Evolutionary conservation across 92 coral and sea anemone genomes (phyloP), one percentile per base, ranked within the genome.

Genomic region (Phymanthus crucifer): DNA sequence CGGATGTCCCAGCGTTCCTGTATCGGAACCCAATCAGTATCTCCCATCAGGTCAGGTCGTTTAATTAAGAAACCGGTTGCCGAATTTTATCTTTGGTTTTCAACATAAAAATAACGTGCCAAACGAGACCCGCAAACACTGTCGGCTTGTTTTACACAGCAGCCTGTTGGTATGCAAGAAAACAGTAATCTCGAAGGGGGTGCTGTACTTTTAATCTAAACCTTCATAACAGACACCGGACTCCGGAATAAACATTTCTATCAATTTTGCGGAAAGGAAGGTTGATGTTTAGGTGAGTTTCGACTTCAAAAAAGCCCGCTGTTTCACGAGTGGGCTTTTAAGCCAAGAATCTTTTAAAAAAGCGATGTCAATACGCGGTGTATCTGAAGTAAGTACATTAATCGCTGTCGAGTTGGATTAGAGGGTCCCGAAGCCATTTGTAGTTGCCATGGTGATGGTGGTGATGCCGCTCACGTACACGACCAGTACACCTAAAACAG

Each of bases 101-200:
- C 35, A 61, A 29, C 29, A 29, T 27, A 14, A 29, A 61, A 61
- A 61, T 27, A 6, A 24, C 12, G 32, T 27, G 10, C 35, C 34
- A 61, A 61, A 29, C 68, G 29, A 61, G 68, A 61, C 68, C 68
- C 33, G 3, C 9, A 23, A 34, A 61, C 11, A 61, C 10, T 29
- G 68, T 12, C 68, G 68, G 68, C 29, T 19, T 61, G 16, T 61
- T 61, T 61, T 34, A 61, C 14, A 4, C 16, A 27, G 68, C 29
- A 61, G 2, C 68, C 68, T 61, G 68, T 34, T 61, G 68, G 68
- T 61, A 61, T 29, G 68, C 34, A 27, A 61, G 64, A 61, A n/a
- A n/a, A 24, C 6, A 18, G 33, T 29, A 61, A 61, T 61, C 18
- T 27, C 34, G 2, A 23, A 29, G 1, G 17, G 33, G 6, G 34